Evolutionary conservation across 1,140 invertebrate genomes (phyloP).

Genomic region (Zaprionus vittiger): DNA sequence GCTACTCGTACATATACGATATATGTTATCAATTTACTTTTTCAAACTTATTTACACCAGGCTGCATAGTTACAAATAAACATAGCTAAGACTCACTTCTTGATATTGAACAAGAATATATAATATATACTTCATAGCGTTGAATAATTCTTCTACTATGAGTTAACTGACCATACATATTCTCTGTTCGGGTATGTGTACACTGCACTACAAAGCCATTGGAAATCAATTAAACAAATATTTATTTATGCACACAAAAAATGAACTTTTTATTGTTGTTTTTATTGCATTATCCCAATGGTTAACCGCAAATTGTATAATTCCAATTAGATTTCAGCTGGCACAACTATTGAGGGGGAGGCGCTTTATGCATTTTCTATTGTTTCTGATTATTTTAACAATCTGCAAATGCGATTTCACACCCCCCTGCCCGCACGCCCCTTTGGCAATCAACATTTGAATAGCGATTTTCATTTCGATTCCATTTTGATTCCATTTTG

Average conservation of each 20-base stretch:
- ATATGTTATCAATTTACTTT: too few species aligned
- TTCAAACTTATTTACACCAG: too few species aligned
- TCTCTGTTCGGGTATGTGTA: conserved; percentile 26
- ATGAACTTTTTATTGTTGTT: conserved; percentile 44
- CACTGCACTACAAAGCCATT: conserved; percentile 31
- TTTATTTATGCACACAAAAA: conserved; percentile 47
- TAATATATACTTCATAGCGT: too few species aligned
- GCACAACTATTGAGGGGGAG: not conserved
- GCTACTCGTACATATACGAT: too few species aligned
- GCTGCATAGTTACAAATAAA: too few species aligned
- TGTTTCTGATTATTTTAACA: conserved; percentile 41
- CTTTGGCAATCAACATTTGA: not conserved
- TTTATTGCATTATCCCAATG: conserved; percentile 25
- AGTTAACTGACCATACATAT: too few species aligned
- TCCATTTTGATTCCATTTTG: conserved; percentile 22
- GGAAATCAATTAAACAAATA: conserved; percentile 57
- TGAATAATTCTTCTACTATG: too few species aligned
- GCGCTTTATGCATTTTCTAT: conserved; percentile 23
- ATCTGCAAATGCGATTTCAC: conserved; percentile 33
- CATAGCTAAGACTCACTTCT: too few species aligned
- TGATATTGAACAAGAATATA: too few species aligned
- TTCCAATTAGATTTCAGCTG: conserved; percentile 44
- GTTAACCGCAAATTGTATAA: conserved; percentile 55
- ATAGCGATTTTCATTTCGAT: conserved; percentile 15
- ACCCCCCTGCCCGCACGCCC: not conserved